A percentile compares a stretch with the other conserved stretches of the same genome.
These are phyloP conservation scores for Intellagama lesueurii DNA, from an alignment of 2,797 vertebrate genomes.

Conservation along the genomic window DNA sequence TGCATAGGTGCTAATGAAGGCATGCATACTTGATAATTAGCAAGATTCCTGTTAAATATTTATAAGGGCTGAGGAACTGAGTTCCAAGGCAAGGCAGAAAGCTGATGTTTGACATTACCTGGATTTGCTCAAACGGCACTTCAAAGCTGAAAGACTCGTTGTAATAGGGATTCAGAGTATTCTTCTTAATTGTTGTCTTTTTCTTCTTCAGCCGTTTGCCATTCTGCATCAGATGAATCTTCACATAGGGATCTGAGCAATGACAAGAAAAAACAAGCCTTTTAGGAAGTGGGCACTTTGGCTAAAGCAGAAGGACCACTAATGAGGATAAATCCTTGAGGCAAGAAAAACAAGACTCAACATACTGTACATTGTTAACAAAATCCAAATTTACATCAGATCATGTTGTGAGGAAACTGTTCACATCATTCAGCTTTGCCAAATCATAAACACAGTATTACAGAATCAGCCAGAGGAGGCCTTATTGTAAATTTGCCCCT, in stretches of 20 bases:
- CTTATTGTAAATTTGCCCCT: background rate
- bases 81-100: slow-evolving; percentile 55
- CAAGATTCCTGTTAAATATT: slow-evolving; percentile 64
- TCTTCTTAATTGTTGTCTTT: slow-evolving; percentile 99
- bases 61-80: slow-evolving; percentile 59
- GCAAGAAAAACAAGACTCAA: background rate
- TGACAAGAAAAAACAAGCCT: slow-evolving; percentile 43
- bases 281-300: slow-evolving; percentile 26
- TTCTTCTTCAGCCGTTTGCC: slow-evolving; percentile 99
- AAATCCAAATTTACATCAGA: slow-evolving; percentile 30
- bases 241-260: slow-evolving; percentile 94
- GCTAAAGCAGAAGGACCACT: slow-evolving; percentile 3
- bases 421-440: slow-evolving; percentile 5
- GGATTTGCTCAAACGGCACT: slow-evolving; percentile 99
- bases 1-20: slow-evolving; percentile 68
- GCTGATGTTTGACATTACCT: slow-evolving; percentile 83
- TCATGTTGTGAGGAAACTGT: background rate
- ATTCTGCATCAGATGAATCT: slow-evolving; percentile 99
- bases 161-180: slow-evolving; percentile 99
- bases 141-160: slow-evolving; percentile 99
- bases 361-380: slow-evolving; percentile 16
- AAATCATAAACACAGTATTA: background rate
- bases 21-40: slow-evolving; percentile 57
- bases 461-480: background rate
- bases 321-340: slow-evolving; percentile 13